Conservation (phyloP, 2,797 vertebrate genomes). For the Peromyscus nudipes region DNA sequence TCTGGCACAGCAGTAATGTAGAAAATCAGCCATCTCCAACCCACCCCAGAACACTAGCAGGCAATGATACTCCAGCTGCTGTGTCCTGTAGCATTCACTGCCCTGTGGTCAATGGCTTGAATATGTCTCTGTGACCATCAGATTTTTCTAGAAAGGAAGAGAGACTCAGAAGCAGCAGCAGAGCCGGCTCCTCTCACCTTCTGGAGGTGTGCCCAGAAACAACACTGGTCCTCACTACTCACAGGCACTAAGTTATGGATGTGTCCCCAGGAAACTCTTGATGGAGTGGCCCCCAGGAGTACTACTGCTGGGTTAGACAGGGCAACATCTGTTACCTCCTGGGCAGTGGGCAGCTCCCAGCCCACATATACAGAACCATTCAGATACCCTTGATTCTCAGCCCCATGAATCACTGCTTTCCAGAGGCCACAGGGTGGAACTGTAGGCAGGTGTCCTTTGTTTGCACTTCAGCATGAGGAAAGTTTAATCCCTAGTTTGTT, state of each 20-base stretch:
- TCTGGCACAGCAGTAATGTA: neutral
- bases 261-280: neutral
- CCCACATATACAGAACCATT: neutral
- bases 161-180: neutral
- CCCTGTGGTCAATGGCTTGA: neutral
- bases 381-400: neutral
- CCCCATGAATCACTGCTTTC: neutral
- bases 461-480: neutral
- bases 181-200: neutral
- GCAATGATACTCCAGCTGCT: conserved; percentile 30
- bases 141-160: neutral
- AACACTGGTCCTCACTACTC: neutral
- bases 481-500: neutral
- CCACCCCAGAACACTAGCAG: neutral
- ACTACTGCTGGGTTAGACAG: neutral
- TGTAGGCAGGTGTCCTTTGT: accelerated
- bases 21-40: neutral
- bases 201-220: neutral
- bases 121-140: neutral
- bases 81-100: neutral
- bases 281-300: neutral
- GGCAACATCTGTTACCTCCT: neutral
- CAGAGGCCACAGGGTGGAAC: neutral
- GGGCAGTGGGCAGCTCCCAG: neutral
- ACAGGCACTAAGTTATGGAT: neutral